Evolutionary conservation across 2,797 vertebrate species (phyloP).

Genomic region (Phrynocephalus forsythii): DNA sequence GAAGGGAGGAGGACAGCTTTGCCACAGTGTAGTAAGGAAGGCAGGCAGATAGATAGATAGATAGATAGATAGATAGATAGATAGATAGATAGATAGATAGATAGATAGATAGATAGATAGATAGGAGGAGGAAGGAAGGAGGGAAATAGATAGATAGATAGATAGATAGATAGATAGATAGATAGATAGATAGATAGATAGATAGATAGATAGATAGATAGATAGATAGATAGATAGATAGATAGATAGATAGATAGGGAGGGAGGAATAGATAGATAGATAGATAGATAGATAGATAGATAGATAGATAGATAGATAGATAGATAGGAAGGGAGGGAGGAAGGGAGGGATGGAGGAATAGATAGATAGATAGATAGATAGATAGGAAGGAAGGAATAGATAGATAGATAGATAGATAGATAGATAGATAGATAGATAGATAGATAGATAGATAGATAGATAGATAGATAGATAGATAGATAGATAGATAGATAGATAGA

Average conservation of each 20-base stretch:
- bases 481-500: neutral
- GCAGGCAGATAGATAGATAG: too few species aligned
- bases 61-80: neutral
- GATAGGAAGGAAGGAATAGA: too few species aligned
- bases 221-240: neutral
- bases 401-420: neutral
- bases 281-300: too few species aligned
- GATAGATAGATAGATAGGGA: neutral
- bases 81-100: neutral
- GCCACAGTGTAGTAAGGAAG: too few species aligned
- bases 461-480: neutral
- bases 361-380: neutral
- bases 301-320: too few species aligned
- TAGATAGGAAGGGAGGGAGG: too few species aligned
- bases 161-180: neutral
- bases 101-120: neutral
- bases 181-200: too few species aligned
- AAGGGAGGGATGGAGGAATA: too few species aligned
- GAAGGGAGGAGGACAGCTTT: too few species aligned
- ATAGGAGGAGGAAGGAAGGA: too few species aligned
- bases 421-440: neutral
- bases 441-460: neutral
- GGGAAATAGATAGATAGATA: neutral
- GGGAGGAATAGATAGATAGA: too few species aligned
- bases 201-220: too few species aligned